Percentiles rank a stretch among this genome's conserved stretches.
Conservation (phyloP, 2,888 invertebrate genomes). For the Pristionchus entomophagus region DNA sequence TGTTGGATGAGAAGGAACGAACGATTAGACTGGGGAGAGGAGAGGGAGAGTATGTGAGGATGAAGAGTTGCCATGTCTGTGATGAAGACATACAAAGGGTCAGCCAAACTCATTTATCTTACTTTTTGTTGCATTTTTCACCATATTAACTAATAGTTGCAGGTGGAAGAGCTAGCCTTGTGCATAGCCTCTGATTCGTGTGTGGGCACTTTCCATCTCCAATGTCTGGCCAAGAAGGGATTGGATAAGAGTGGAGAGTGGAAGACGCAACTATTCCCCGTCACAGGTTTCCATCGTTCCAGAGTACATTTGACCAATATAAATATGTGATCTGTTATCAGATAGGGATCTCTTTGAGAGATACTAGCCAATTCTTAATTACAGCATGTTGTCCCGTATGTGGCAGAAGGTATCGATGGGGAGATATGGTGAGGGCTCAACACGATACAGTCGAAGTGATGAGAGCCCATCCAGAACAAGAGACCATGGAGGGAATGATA, state of each 20-base stretch:
- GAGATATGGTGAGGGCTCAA: conserved; percentile 71
- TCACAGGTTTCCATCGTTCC: not conserved
- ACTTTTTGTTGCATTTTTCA: not conserved
- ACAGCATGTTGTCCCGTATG: not conserved
- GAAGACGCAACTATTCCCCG: conserved; percentile 16
- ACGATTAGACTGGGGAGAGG: conserved; percentile 7
- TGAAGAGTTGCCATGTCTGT: not conserved
- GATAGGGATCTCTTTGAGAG: no score
- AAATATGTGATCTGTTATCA: not conserved
- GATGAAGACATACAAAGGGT: conserved; percentile 11
- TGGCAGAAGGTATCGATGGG: conserved; percentile 64
- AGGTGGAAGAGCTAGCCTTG: not conserved
- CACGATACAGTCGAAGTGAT: conserved; percentile 56
- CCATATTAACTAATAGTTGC: not conserved
- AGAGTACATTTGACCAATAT: no score
- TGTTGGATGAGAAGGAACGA: conserved; percentile 20
- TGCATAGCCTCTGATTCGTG: conserved; percentile 49
- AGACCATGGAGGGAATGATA: conserved; percentile 24
- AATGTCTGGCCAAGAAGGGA: conserved; percentile 64
- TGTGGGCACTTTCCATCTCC: conserved; percentile 57
- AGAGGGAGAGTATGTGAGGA: conserved; percentile 19
- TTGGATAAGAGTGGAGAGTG: conserved; percentile 49
- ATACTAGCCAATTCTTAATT: not conserved
- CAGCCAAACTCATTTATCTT: not conserved
- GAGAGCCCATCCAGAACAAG: conserved; percentile 45